Evolutionary conservation across 1,140 invertebrate genomes (phyloP).

Genomic region (Drosophila nannoptera): DNA sequence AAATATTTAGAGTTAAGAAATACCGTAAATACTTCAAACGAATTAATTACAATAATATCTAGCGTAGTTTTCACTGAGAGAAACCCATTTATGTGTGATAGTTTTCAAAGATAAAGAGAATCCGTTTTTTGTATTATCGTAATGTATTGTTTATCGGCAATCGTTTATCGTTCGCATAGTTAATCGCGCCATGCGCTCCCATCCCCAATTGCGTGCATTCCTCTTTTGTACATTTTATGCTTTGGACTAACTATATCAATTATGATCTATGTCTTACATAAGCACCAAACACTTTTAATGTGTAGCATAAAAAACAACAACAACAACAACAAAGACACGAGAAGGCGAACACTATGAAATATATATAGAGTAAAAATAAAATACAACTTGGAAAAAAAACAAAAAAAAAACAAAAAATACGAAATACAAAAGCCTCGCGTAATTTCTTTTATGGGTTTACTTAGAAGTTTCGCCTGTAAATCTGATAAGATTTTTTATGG

Average conservation of each 20-base stretch:
- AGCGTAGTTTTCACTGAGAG: slow-evolving; percentile 38
- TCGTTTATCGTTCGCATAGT: slow-evolving; percentile 14
- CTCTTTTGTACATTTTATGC: slow-evolving; percentile 5
- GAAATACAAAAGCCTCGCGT: slow-evolving; percentile 32
- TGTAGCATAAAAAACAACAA: slow-evolving; percentile 55
- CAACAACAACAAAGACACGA: slow-evolving; percentile 10
- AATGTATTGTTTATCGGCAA: not conserved
- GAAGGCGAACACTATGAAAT: slow-evolving; percentile 25
- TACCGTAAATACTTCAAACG: slow-evolving; percentile 6
- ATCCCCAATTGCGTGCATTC: slow-evolving; percentile 25
- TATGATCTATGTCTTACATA: slow-evolving; percentile 54
- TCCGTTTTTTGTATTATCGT: slow-evolving; percentile 17
- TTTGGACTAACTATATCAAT: slow-evolving; percentile 27
- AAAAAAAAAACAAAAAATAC: slow-evolving; percentile 13
- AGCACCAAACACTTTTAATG: slow-evolving; percentile 73
- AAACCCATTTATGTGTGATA: slow-evolving; percentile 65
- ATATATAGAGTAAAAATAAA: slow-evolving; percentile 66
- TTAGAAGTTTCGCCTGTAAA: slow-evolving; percentile 61
- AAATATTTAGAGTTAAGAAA: slow-evolving; percentile 5
- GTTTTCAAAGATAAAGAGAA: slow-evolving; percentile 64
- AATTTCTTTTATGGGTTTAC: slow-evolving; percentile 70
- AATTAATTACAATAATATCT: slow-evolving; percentile 27
- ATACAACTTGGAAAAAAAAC: slow-evolving; percentile 39
- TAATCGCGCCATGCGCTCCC: slow-evolving; percentile 22
- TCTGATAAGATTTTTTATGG: slow-evolving; percentile 75